Base-by-base conservation (phyloP, 35 echinoderm and acorn worm genomes). In the Ophiothrix spiculata region DNA sequence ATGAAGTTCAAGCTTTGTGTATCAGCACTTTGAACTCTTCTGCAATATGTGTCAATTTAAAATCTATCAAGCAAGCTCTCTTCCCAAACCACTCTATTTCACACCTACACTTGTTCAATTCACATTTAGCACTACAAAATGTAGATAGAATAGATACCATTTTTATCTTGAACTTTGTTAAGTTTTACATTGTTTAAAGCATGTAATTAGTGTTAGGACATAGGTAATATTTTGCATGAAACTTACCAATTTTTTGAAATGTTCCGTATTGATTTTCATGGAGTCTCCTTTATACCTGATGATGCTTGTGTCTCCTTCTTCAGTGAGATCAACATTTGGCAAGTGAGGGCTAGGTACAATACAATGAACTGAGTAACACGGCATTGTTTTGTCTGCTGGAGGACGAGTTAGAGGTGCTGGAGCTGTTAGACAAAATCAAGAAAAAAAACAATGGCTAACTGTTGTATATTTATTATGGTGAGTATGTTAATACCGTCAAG, bases 161-260 rank as follows among this genome's bases (percentile, higher is more conserved):
- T n/a, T n/a, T n/a, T n/a, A n/a, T n/a, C n/a, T n/a, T n/a, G n/a
- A n/a, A n/a, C n/a, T n/a, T n/a, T n/a, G n/a, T n/a, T n/a, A n/a
- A n/a, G n/a, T n/a, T n/a, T n/a, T n/a, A n/a, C n/a, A n/a, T n/a
- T n/a, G n/a, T 1, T 69, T 69, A 69, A 25, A 69, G 0, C 23
- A 0, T 31, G 60, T 31, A 69, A 1, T 4, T 13, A 69, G 28
- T n/a, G 28, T 63, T 0, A n/a, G 56, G 56, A n/a, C 56, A 63
- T 17, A n/a, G 56, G 56, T 63, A 63, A 63, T 17, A 63, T 17
- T 63, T 63, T 63, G 56, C 28, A 15, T 63, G 56, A 17, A n/a
- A 39, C 1, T 73, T 56, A 98, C 95, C 89, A 98, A 74, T 89
- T 98, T 98, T 69, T 90, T 93, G 25, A 98, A 82, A 75, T 98